Evolutionary conservation across 2,888 invertebrate species (phyloP), one percentile per base, ranked within the genome.

Genomic region (Drosophila barbarae): DNA sequence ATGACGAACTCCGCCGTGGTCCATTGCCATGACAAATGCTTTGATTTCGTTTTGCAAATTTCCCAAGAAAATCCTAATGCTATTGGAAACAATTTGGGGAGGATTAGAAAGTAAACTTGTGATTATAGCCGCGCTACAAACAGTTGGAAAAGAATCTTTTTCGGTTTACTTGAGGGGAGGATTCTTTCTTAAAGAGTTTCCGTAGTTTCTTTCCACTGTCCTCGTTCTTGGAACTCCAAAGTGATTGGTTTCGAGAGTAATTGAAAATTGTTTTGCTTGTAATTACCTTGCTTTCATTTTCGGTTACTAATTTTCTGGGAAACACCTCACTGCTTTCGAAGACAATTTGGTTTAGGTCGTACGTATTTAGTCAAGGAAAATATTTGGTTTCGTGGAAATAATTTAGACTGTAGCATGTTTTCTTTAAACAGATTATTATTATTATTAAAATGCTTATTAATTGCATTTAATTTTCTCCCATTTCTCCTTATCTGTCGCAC

Each of bases 1-100:
- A 71, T 59, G 47, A 59, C 42, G 56, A 73, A 71, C 63, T 56
- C 61, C 9, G 34, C 28, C 12, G 15, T 44, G 36, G 18, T 34
- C 36, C 42, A 63, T 51, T 63, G 64, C 63, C 63, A 63, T 63
- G 64, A 63, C 63, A 63, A 63, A 63, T 77, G 77, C 76, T 83
- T 81, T 84, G 82, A 76, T 81, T 79, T 75, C 44, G 18, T 28
- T 26, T 60, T 46, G 78, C 80, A 58, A 80, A 74, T 74, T 63
- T 63, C 50, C 32, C 21, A 26, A 9, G 61, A 58, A 58, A 58
- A 58, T 39, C 59, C 47, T 3, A 34, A 39, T 58, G 46, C 46
- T 39, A 38, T 60, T 60, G 59, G 38, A 46, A 60, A 34, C 46
- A 58, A 58, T 39, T 60, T 39, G n/a, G 1, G 1, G 26, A n/a